Evolutionary conservation across 2,888 invertebrate genomes (phyloP).

Genomic region (Eupeodes luniger): DNA sequence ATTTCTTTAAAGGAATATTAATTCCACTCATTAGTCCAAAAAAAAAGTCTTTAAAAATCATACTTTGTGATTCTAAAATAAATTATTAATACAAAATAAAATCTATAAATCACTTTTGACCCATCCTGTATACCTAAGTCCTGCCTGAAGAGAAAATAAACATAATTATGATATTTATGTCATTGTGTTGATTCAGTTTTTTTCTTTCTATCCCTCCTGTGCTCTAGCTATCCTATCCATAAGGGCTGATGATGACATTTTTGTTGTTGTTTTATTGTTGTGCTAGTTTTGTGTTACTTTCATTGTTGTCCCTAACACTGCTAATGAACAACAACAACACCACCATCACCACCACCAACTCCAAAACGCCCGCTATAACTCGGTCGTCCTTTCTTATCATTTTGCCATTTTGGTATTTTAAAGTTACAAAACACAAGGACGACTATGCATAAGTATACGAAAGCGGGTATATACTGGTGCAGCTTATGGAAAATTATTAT

Average conservation of each 20-base stretch:
- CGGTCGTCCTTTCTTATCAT: constrained; percentile 57
- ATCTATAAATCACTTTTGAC: too few relatives aligned
- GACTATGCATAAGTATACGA: constrained; percentile 24
- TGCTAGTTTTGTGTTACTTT: constrained; percentile 21
- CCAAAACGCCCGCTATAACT: constrained; percentile 36
- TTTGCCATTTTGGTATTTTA: constrained; percentile 54
- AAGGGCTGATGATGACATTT: constrained; percentile 17
- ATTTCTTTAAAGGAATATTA: too few relatives aligned
- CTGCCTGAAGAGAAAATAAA: constrained; percentile 43
- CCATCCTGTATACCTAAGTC: neutral
- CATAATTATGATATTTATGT: constrained; percentile 65
- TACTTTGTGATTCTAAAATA: too few relatives aligned
- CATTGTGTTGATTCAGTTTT: constrained; percentile 29
- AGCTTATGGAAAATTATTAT: constrained; percentile 55
- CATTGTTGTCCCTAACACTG: constrained; percentile 8
- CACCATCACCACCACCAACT: neutral
- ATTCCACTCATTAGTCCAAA: too few relatives aligned
- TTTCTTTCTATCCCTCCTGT: neutral
- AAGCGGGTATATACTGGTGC: neutral
- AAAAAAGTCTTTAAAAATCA: too few relatives aligned
- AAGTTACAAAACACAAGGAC: constrained; percentile 55
- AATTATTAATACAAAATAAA: too few relatives aligned
- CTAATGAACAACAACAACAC: constrained; percentile 23
- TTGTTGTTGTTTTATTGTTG: constrained; percentile 23
- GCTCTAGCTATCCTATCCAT: neutral